Evolutionary conservation across 1,140 invertebrate species (phyloP), one percentile per base, ranked within the genome.

Genomic region (Sesamia nonagrioides): DNA sequence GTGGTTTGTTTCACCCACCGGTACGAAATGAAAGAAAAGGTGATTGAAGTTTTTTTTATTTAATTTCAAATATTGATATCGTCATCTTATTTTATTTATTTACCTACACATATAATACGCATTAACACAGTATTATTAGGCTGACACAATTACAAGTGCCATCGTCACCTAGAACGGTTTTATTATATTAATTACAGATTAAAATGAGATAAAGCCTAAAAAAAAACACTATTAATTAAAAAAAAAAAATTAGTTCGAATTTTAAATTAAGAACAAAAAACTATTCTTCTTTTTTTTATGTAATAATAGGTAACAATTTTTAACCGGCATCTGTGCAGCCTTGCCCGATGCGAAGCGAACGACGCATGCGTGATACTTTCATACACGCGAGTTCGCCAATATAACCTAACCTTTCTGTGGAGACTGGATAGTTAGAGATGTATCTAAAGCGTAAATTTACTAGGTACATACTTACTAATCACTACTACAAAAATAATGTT

Each of bases 21-120:
- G 6, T 42, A 1, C 54, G 40, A 21, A 40, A 74, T 74, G 72
- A 74, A 48, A 17, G 54, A 74, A 45, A 74, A 74, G 72, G 72
- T 74, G 35, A 74, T 60, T 73, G 11, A 21, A 3, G 8, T 40
- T 21, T 56, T 17, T 42, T 21, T 13, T 2, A 9, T 15, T 15
- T 74, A 21, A 1, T 9, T 13, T 5, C 6, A 1, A 40, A 54
- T 18, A 17, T 21, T 21, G 6, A 13, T 21, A n/a, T 37, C 6
- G 61, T 40, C 33, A 7, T 40, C 6, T 18, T 18, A 66, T 66
- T 40, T 11, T 42, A 11, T n/a, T n/a, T n/a, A 21, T 42, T 66
- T 66, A 3, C 27, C 27, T 27, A 27, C 27, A 27, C 27, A 27
- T 27, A 21, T n/a, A 42, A 42, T 1, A 42, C 33, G 54, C 48